phyloP scores from a whole-genome alignment of 2,113 vertebrate species.

The Lipophrys pholis region DNA sequence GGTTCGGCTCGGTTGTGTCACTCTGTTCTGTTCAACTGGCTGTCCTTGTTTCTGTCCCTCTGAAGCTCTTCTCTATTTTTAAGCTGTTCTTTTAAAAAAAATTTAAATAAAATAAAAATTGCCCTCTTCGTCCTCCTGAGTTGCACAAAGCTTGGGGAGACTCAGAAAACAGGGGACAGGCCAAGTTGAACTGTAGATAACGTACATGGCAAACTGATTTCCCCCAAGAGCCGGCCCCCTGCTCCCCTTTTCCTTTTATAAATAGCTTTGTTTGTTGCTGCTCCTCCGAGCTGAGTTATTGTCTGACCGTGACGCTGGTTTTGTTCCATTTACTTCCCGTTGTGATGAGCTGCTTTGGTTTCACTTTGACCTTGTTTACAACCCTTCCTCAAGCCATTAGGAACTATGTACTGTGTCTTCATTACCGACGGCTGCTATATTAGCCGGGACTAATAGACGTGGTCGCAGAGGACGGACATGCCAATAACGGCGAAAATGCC shows the following conservation, averaged over 20 bases:
- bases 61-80: conserved; percentile 58
- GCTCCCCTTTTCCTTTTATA: conserved; percentile 28
- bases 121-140: conserved; percentile 38
- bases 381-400: conserved; percentile 52
- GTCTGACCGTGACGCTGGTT: not conserved
- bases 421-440: conserved; percentile 67
- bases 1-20: conserved; percentile 1
- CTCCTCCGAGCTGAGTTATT: conserved; percentile 23
- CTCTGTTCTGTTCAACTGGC: conserved; percentile 15
- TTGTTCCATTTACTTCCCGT: conserved; percentile 30
- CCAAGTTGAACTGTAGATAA: conserved; percentile 54
- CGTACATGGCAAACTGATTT: conserved; percentile 47
- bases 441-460: conserved; percentile 61
- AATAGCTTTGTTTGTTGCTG: conserved; percentile 42
- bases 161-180: conserved; percentile 34
- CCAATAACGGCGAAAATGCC: conserved; percentile 59
- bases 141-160: conserved; percentile 38
- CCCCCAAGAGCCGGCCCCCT: conserved; percentile 31
- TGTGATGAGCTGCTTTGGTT: conserved; percentile 28
- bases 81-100: conserved; percentile 39
- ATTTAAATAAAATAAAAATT: not conserved
- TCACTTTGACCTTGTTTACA: conserved; percentile 70
- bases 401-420: conserved; percentile 55
- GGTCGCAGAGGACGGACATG: conserved; percentile 60
- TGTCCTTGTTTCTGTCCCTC: conserved; percentile 52